A percentile compares a stretch with the other conserved stretches of the same genome.
Evolutionary conservation across 2,113 vertebrate species (phyloP).

Genomic region (Deroptyus accipitrinus): DNA sequence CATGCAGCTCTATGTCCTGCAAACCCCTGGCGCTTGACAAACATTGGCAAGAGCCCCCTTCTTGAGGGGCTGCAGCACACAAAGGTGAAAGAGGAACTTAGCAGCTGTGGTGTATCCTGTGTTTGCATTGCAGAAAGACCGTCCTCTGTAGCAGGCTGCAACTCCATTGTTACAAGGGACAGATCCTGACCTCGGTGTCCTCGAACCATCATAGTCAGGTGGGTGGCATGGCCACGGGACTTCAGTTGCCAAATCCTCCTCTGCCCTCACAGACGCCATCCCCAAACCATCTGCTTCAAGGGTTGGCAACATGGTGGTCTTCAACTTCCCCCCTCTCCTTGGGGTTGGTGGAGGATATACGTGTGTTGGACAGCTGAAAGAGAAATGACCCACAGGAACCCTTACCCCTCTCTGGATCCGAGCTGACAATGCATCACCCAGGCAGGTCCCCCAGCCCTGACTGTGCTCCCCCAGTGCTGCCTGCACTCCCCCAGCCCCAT

Average conservation of each 20-base stretch:
- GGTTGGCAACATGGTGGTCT: neutral
- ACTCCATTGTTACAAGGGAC: rapidly evolving
- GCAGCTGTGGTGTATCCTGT: neutral
- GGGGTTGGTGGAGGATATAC: neutral
- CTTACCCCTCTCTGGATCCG: neutral
- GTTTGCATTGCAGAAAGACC: neutral
- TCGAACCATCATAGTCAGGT: neutral
- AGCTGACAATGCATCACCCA: neutral
- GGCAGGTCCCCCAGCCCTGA: neutral
- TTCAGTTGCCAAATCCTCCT: neutral
- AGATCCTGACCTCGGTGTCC: neutral
- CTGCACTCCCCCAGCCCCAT: rapidly evolving
- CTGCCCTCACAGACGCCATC: neutral
- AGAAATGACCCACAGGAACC: neutral
- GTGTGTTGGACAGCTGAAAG: neutral
- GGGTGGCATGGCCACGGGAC: neutral
- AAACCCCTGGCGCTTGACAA: neutral
- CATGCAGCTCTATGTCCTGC: neutral
- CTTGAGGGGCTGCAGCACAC: neutral
- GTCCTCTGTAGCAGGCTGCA: neutral
- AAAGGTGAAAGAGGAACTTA: neutral
- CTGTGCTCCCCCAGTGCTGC: neutral
- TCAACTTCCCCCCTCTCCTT: neutral
- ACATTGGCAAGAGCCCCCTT: neutral
- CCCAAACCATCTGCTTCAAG: neutral